Base-by-base conservation (phyloP, 2,797 vertebrate genomes). In the Eupleurogrammus muticus region DNA sequence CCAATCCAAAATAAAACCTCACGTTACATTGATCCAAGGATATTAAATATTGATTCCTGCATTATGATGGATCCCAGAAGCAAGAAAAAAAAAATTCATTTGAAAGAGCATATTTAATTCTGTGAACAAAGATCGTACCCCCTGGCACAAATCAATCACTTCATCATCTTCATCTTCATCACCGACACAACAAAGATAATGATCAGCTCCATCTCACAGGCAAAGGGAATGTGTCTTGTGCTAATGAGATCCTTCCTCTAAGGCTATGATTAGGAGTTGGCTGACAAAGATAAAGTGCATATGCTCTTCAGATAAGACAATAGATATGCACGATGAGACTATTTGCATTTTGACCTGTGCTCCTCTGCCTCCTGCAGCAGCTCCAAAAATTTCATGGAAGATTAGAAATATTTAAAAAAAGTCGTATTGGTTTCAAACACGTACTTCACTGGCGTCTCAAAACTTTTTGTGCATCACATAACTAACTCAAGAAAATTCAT, bases 41-140 rank as follows among this genome's bases (percentile, higher is more conserved):
- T 93, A 94, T 94, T 92, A 94, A 93, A 93, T 93, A 94, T 94
- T 89, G 92, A 94, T 92, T 87, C 66, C 13, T 73, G 71, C 77
- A 88, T 89, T 76, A 87, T 83, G 81, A 85, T 76, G 81, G 80
- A 88, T 90, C 77, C 87, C 77, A 83, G 73, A 76, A 80, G 88
- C 74, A 44, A n/a, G n/a, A 75, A 87, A 87, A 89, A 87, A 76
- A 86, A 84, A 90, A 89, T 87, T 88, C 47, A 89, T 87, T 88
- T 87, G 80, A 91, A 88, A 82, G 70, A 90, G 84, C 82, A 90
- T 90, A 84, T 84, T 90, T 88, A 83, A 91, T 89, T 90, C 59
- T 77, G 69, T 5, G 70, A 84, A 90, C 86, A 87, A 87, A 84
- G 86, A 87, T 80, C 50, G 4, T 58, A 80, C 81, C 88, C 75